phyloP scores from a whole-genome alignment of 2,113 vertebrate genomes.

The Motacilla alba region DNA sequence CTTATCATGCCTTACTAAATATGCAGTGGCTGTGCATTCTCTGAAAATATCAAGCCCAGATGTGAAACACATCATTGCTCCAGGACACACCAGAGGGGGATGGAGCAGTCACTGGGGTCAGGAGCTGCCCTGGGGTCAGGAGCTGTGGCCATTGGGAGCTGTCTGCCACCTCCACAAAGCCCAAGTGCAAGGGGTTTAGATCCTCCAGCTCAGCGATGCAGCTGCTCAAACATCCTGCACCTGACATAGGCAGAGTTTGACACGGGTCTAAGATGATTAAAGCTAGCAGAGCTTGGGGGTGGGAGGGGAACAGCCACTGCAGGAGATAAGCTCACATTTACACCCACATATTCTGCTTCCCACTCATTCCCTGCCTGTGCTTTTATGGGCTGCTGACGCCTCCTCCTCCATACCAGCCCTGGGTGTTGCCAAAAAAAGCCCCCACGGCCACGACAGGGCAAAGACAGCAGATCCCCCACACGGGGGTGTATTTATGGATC shows the following conservation, averaged over 20 bases:
- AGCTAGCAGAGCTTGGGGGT: not conserved
- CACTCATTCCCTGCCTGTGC: not conserved
- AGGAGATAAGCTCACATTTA: not conserved
- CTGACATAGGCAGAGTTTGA: not conserved
- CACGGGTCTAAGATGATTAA: not conserved
- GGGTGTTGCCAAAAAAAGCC: not conserved
- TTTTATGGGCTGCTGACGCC: not conserved
- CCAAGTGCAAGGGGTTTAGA: not conserved
- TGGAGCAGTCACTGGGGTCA: accelerated
- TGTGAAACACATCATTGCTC: not conserved
- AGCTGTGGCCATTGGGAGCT: not conserved
- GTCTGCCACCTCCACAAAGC: not conserved
- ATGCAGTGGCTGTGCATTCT: not conserved
- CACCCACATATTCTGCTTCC: not conserved
- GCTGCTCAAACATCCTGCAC: not conserved
- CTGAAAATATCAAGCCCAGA: not conserved
- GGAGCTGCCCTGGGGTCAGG: not conserved
- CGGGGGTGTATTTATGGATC: not conserved
- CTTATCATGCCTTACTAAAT: not conserved
- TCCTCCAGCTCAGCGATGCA: not conserved
- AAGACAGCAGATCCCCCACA: not conserved
- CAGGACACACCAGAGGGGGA: not conserved
- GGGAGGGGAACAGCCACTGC: not conserved
- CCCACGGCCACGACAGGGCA: accelerated
- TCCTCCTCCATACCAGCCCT: not conserved